Conservation (phyloP, 2,113 vertebrate species). For the Cavia porcellus region DNA sequence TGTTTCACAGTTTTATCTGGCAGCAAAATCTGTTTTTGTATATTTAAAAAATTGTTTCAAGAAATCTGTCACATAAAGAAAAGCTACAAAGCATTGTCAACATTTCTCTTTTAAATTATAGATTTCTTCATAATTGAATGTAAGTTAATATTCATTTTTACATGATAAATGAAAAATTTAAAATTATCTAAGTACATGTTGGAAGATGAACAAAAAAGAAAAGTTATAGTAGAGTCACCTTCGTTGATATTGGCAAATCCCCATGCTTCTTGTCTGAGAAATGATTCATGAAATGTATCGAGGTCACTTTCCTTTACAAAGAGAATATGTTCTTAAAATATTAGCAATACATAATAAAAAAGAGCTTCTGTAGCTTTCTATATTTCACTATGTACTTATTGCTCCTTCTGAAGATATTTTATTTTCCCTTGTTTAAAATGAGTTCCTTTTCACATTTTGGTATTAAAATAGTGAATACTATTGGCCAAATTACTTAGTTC, state of each 20-base stretch:
- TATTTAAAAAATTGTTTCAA: slow-evolving; percentile 65
- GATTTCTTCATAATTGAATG: not conserved
- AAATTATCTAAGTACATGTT: not conserved
- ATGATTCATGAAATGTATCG: not conserved
- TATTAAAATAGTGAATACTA: not conserved
- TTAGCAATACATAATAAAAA: not conserved
- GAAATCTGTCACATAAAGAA: not conserved
- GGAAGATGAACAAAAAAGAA: slow-evolving; percentile 2
- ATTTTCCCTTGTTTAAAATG: not conserved
- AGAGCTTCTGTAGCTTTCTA: not conserved
- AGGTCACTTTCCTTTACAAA: not conserved
- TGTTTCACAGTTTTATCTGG: slow-evolving; percentile 83
- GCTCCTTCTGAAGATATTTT: not conserved
- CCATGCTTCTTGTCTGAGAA: not conserved
- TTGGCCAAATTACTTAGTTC: not conserved
- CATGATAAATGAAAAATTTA: not conserved
- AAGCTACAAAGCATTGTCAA: not conserved
- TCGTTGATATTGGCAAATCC: not conserved
- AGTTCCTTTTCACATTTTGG: not conserved
- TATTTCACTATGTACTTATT: not conserved
- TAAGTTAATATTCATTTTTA: slow-evolving; percentile 17
- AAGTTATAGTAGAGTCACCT: not conserved
- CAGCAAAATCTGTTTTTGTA: slow-evolving; percentile 76
- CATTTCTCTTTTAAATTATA: slow-evolving; percentile 12
- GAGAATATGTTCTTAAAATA: not conserved